Evolutionary conservation across 2,113 vertebrate genomes (phyloP), one percentile per base, ranked within the genome.

Genomic region (Dicaeum eximium): DNA sequence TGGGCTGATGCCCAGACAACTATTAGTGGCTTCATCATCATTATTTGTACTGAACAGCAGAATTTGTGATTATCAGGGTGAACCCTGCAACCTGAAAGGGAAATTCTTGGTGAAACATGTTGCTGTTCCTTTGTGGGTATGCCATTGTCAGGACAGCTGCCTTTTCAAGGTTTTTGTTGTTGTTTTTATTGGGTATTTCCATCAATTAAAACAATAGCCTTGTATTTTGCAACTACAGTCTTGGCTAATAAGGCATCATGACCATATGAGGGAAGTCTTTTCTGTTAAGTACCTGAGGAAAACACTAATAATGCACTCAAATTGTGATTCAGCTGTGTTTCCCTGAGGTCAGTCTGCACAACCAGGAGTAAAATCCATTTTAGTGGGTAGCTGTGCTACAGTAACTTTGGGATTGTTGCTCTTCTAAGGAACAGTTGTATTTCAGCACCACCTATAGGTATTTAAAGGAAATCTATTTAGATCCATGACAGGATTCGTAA

Each of bases 401-500:
- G 22, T 53, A 17, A 9, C 33, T 57, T 31, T 17, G 33, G 15
- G 37, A 13, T 13, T 58, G 23, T 5, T 18, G 10, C 6, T 53
- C 58, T 66, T 72, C 25, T 13, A 9, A 38, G 50, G 31, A 88
- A 80, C 6, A 6, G 6, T 54, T 90, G 47, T 93, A 75, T 94
- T 92, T 89, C 88, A 95, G 93, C 96, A 89, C 96, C 95, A 92
- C 31, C 95, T 97, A 70, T 35, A 71, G 95, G 64, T 45, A 40
- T 61, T 74, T 38, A 60, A 70, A 71, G 48, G 84, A 75, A 95
- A 47, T 38, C 17, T 60, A 4, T 60, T 67, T 24, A 66, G 23
- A 28, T 47, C 18, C 35, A 13, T 24, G 30, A 27, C 10, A 18
- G 10, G 10, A 42, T 48, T 67, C 24, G 19, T 44, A 87, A 85